These are phyloP conservation scores for Barbus barbus DNA, from an alignment of 2,113 vertebrate genomes.

Conservation along the genomic window DNA sequence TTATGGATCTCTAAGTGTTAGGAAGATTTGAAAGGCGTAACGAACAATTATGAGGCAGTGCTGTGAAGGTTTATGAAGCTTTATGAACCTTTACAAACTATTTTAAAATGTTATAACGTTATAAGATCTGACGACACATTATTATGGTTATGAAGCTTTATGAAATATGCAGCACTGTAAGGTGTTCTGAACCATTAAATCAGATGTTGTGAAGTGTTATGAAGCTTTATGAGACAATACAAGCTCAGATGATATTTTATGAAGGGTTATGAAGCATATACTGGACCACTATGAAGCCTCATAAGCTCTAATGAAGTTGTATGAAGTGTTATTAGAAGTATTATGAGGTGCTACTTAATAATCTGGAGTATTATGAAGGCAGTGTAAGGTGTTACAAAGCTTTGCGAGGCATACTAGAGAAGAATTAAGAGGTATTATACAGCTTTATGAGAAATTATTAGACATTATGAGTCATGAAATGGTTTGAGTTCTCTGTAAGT, in stretches of 20 bases:
- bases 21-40: too few species aligned
- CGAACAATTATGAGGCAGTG: too few species aligned
- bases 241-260: not conserved
- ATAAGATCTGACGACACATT: not conserved
- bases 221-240: not conserved
- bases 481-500: not conserved
- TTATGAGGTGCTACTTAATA: not conserved
- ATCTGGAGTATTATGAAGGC: not conserved
- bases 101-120: not conserved
- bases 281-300: not conserved
- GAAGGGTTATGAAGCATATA: not conserved
- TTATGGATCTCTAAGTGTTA: too few species aligned
- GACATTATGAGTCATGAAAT: not conserved
- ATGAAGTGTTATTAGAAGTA: not conserved
- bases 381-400: not conserved
- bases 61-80: too few species aligned
- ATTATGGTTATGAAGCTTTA: too few species aligned
- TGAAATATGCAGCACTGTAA: too few species aligned
- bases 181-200: too few species aligned
- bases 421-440: not conserved
- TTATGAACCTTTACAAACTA: too few species aligned
- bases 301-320: not conserved
- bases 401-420: not conserved
- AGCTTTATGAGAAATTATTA: not conserved
- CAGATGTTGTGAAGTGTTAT: too few species aligned